Conservation (phyloP, 2,113 vertebrate genomes). For the Rhea americana region DNA sequence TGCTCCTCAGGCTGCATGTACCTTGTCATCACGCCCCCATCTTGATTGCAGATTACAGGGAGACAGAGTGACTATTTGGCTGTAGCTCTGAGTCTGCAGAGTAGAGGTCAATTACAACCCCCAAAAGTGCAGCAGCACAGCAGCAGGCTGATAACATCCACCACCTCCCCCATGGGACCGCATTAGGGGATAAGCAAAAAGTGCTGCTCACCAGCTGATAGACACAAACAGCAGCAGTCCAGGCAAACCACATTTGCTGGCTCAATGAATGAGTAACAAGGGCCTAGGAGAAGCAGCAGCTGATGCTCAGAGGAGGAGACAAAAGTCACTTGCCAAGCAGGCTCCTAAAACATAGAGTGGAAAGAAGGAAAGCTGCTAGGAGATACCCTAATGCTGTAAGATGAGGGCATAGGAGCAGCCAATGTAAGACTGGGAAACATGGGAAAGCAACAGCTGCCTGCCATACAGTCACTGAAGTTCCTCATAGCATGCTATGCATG, state of each 20-base stretch:
- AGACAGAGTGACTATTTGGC: neutral
- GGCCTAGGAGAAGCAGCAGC: neutral
- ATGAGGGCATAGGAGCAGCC: neutral
- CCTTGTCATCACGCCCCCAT: neutral
- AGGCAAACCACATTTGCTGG: neutral
- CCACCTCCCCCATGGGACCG: neutral
- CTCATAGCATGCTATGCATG: accelerated
- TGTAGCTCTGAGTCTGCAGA: neutral
- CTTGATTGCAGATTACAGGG: neutral
- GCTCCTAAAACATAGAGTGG: neutral
- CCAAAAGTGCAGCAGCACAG: neutral
- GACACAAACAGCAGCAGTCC: neutral
- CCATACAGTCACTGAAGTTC: neutral
- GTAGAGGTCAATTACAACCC: neutral
- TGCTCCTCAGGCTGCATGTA: neutral
- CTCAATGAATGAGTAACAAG: neutral
- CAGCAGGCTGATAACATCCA: neutral
- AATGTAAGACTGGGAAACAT: neutral
- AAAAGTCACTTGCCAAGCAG: neutral
- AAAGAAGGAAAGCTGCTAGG: neutral
- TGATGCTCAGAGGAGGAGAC: neutral
- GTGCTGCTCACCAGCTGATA: neutral
- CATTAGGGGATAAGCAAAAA: neutral
- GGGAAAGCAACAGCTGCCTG: neutral
- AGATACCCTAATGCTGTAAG: neutral